Evolutionary conservation across 2,797 vertebrate genomes (phyloP).

Genomic region (Xyrichtys novacula): DNA sequence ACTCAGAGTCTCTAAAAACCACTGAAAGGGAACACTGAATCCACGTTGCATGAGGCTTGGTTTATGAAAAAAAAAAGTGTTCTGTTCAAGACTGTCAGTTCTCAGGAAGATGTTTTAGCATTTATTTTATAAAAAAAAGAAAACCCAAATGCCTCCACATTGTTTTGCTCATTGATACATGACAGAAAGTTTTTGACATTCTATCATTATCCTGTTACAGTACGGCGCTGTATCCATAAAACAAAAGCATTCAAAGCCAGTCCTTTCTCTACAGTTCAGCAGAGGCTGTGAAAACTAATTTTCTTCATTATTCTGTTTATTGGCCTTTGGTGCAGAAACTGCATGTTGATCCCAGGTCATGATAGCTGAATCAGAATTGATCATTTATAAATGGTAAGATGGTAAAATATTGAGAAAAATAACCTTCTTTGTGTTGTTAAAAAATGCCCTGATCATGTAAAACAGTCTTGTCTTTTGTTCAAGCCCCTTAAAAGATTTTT

Average conservation of each 20-base stretch:
- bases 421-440: no score
- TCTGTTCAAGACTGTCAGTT: slow-evolving; percentile 10
- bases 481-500: no score
- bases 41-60: slow-evolving; percentile 2
- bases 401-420: no score
- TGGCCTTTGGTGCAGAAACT: neutral
- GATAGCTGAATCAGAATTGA: neutral
- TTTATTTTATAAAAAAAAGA: neutral
- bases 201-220: slow-evolving; percentile 24
- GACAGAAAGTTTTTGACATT: slow-evolving; percentile 19
- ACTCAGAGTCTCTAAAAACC: slow-evolving; percentile 42
- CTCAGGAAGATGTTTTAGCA: neutral
- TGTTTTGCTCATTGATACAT: slow-evolving; percentile 23
- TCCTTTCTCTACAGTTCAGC: neutral
- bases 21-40: slow-evolving; percentile 13
- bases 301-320: neutral
- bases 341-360: neutral
- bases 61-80: neutral
- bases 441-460: no score
- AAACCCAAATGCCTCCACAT: slow-evolving; percentile 11
- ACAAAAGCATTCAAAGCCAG: neutral
- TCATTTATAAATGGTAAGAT: neutral
- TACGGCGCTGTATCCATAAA: neutral
- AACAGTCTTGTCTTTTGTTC: no score
- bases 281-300: no score